A percentile compares a stretch with the other conserved stretches of the same genome.
phyloP scores from a whole-genome alignment of 2,113 vertebrate species.

The Amphiprion ocellaris region DNA sequence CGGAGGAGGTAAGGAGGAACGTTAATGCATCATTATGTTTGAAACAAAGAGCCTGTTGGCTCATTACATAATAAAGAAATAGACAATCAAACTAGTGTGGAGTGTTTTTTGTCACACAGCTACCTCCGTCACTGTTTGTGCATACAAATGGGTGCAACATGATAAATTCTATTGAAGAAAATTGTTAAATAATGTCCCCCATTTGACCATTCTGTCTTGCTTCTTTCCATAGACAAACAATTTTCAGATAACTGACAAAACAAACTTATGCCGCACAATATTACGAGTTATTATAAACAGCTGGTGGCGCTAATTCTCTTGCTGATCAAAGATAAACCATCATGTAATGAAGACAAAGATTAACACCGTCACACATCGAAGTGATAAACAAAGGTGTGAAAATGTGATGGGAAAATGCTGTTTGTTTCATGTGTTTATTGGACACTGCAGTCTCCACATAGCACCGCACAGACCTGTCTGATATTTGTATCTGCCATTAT shows the following conservation, averaged over 20 bases:
- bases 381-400: too few species aligned
- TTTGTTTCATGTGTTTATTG: too few species aligned
- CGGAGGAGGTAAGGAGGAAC: conserved; percentile 21
- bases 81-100: too few species aligned
- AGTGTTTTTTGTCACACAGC: background rate
- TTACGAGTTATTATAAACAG: too few species aligned
- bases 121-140: background rate
- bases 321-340: too few species aligned
- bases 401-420: too few species aligned
- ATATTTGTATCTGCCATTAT: background rate
- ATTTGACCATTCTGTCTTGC: background rate
- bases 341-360: too few species aligned
- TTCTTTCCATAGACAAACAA: background rate
- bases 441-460: too few species aligned
- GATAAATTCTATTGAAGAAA: background rate
- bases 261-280: background rate
- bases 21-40: background rate
- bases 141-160: background rate
- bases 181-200: background rate
- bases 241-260: background rate
- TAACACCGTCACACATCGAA: too few species aligned
- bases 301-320: too few species aligned
- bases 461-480: too few species aligned
- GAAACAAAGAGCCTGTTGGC: background rate
- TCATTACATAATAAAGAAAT: background rate